Conservation (phyloP, 2,113 vertebrate species). For the Zapus hudsonius region DNA sequence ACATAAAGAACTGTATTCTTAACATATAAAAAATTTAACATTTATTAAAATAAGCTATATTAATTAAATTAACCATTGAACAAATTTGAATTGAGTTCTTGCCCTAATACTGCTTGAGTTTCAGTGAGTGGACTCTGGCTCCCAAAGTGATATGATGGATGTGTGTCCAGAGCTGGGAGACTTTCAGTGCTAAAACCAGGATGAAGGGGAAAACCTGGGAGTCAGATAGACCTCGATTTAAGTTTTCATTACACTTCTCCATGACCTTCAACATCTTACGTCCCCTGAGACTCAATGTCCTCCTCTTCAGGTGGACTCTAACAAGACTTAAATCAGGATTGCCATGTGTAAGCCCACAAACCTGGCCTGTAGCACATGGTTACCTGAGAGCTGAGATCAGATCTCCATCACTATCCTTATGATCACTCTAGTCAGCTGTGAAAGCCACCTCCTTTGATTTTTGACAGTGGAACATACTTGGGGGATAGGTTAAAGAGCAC, state of each 20-base stretch:
- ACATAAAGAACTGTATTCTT: background rate
- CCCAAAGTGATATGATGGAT: background rate
- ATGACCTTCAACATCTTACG: background rate
- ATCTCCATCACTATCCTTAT: background rate
- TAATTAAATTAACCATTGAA: background rate
- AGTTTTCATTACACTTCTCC: too few relatives aligned
- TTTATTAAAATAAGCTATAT: conserved; percentile 26
- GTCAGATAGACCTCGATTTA: background rate
- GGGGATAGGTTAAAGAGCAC: too few relatives aligned
- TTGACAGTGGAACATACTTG: too few relatives aligned
- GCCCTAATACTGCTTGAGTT: background rate
- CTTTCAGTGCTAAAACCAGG: background rate
- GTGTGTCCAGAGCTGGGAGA: background rate
- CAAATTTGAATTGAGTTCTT: background rate
- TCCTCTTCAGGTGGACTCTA: background rate
- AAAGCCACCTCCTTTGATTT: background rate
- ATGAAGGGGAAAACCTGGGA: background rate
- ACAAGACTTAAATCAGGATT: background rate
- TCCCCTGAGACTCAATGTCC: background rate
- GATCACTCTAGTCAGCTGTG: background rate
- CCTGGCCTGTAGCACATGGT: background rate
- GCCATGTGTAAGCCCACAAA: background rate
- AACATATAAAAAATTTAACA: background rate
- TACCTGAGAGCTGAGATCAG: background rate
- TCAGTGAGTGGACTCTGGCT: background rate